Evolutionary conservation across 37 sponge, comb jelly and placozoan genomes (phyloP).

Genomic region (Chondrilla cf. caribensis): DNA sequence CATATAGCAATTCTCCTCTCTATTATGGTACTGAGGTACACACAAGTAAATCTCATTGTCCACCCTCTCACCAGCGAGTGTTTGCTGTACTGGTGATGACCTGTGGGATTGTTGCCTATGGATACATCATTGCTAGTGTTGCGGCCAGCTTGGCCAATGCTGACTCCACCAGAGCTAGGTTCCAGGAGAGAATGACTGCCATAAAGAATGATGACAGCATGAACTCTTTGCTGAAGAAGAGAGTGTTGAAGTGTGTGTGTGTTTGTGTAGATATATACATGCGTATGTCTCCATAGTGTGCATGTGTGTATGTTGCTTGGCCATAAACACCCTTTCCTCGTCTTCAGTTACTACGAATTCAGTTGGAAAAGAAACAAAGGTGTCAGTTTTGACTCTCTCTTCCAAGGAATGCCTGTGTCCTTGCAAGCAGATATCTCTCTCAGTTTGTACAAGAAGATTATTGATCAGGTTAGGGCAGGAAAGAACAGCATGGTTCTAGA

Average conservation of each 20-base stretch:
- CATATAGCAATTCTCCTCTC: too few relatives aligned
- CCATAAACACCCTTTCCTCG: too few relatives aligned
- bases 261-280: neutral
- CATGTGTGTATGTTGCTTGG: neutral
- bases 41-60: too few relatives aligned
- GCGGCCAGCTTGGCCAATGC: slow-evolving; percentile 80
- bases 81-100: slow-evolving; percentile 56
- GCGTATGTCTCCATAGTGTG: neutral
- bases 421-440: slow-evolving; percentile 72
- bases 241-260: slow-evolving; percentile 49
- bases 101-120: slow-evolving; percentile 65
- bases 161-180: slow-evolving; percentile 56
- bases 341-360: slow-evolving; percentile 56
- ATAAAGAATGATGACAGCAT: slow-evolving; percentile 58
- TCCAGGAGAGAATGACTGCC: slow-evolving; percentile 64
- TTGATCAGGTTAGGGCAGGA: slow-evolving; percentile 77
- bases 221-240: slow-evolving; percentile 11
- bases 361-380: slow-evolving; percentile 76
- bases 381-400: slow-evolving; percentile 50
- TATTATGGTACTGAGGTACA: too few relatives aligned
- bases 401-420: slow-evolving; percentile 71
- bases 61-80: slow-evolving; percentile 35
- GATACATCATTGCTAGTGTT: slow-evolving; percentile 79
- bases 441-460: slow-evolving; percentile 67
- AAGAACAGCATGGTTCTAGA: too few relatives aligned